Evolutionary conservation across 2,888 invertebrate species (phyloP), one percentile per base, ranked within the genome.

Genomic region (Dorcus parallelipipedus): DNA sequence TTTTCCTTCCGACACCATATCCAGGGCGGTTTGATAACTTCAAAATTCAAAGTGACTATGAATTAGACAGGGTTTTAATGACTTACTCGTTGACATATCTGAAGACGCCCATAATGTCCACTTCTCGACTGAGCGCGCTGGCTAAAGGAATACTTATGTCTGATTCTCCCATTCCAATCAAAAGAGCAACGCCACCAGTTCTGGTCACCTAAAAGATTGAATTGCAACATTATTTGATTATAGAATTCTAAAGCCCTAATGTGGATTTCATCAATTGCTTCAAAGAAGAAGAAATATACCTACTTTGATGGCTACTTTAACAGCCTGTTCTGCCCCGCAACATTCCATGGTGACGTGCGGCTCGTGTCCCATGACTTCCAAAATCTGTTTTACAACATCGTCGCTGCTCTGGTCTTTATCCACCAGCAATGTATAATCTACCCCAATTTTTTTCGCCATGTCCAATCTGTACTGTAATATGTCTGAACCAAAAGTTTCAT

Each of bases 31-130:
- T 0, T 87, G 83, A 78, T 94, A 95, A 71, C 93, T 93, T 74
- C 26, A 49, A 55, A 59, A 56, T 17, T 38, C 20, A 42, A 45
- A 43, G 45, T 1, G 9, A 52, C 9, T 9, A 8, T 38, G 1
- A 33, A 5, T 49, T 10, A 6, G n/a, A 4, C 17, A n/a, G n/a
- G 10, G 17, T 52, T 56, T 58, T 33, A 33, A 38, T 26, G 59
- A 79, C 85, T 79, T 71, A 92, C 92, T 92, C 93, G 78, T 95
- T 95, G 62, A 86, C 91, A 74, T 97, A 97, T 78, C 97, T 85
- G 80, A 97, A 97, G 58, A 95, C 88, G 62, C 97, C 97, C 60
- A 90, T 83, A 64, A 98, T 91, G 78, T 97, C 96, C 8, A 98
- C 89, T 81, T 97, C 97, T 54, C 93, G 80, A 0, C 87, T 80